Evolutionary conservation across 2,888 invertebrate species (phyloP), one percentile per base, ranked within the genome.

Genomic region (Eustalomyia histrio): DNA sequence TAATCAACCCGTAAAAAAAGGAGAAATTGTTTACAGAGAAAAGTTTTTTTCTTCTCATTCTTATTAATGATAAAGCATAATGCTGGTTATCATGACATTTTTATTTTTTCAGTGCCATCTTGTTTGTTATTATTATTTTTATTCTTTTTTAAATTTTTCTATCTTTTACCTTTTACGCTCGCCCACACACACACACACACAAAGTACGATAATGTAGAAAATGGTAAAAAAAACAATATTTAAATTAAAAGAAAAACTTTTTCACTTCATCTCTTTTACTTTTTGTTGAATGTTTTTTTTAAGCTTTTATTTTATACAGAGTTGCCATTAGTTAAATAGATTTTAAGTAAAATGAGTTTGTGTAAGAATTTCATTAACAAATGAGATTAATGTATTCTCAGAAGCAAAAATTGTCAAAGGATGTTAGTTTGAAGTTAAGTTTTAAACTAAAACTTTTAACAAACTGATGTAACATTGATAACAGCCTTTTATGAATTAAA

Each of bases 31-130:
- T 58, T 65, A 10, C 63, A 29, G 29, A 50, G 10, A 47, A 29
- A 29, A 17, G 16, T 33, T 67, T 53, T 60, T n/a, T 35, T 0
- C 18, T 53, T 65, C 18, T 53, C 60, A 12, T 29, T 43, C 52
- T 21, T 78, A 71, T 65, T 71, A 78, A 75, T 75, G 78, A 61
- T 53, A 61, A 73, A 72, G 55, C 60, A 74, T 76, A 75, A 78
- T 75, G 74, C 71, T 75, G 74, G 67, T 74, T 81, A 74, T 74
- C 81, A 75, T 67, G 74, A 75, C 71, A 78, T 75, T 78, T 79
- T 61, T 79, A 73, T 73, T 67, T 78, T 67, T 75, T 75, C 68
- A 58, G 60, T 81, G 74, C 43, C 78, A 78, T 78, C 74, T 75
- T 65, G 29, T 67, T n/a, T n/a, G n/a, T n/a, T n/a, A n/a, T n/a